Conservation (phyloP, 2,888 invertebrate species). For the Agrochola lychnidis region DNA sequence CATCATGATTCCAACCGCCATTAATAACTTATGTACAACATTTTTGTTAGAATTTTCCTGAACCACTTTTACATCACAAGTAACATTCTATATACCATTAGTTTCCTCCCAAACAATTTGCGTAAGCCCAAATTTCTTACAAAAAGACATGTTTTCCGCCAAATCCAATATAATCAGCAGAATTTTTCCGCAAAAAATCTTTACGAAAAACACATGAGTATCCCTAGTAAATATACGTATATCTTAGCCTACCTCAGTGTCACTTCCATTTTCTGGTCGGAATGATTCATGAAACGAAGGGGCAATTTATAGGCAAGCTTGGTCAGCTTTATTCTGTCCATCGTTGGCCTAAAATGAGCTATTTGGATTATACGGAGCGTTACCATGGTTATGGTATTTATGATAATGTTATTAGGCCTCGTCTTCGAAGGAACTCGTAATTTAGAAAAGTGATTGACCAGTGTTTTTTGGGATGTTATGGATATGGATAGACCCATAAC, state of each 20-base stretch:
- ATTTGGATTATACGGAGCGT: constrained; percentile 67
- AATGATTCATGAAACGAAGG: constrained; percentile 77
- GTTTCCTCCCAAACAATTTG: constrained; percentile 19
- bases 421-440: constrained; percentile 26
- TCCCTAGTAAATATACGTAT: constrained; percentile 50
- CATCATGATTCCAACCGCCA: too few species aligned
- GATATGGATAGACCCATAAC: neutral
- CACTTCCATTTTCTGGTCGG: constrained; percentile 67
- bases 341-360: constrained; percentile 67
- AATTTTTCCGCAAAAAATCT: constrained; percentile 42
- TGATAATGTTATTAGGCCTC: constrained; percentile 58
- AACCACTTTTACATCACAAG: neutral
- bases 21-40: neutral
- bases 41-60: neutral
- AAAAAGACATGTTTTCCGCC: constrained; percentile 42
- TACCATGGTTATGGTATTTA: constrained; percentile 63
- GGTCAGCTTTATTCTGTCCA: constrained; percentile 72
- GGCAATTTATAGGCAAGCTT: constrained; percentile 72
- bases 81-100: constrained; percentile 22
- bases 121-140: constrained; percentile 29
- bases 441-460: constrained; percentile 61
- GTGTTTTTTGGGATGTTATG: constrained; percentile 53
- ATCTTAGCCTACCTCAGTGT: constrained; percentile 55
- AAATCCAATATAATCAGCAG: constrained; percentile 48
- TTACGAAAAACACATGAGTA: constrained; percentile 50